phyloP scores from a whole-genome alignment of 2,888 invertebrate genomes.

The Poecilobothrus nobilitatus region DNA sequence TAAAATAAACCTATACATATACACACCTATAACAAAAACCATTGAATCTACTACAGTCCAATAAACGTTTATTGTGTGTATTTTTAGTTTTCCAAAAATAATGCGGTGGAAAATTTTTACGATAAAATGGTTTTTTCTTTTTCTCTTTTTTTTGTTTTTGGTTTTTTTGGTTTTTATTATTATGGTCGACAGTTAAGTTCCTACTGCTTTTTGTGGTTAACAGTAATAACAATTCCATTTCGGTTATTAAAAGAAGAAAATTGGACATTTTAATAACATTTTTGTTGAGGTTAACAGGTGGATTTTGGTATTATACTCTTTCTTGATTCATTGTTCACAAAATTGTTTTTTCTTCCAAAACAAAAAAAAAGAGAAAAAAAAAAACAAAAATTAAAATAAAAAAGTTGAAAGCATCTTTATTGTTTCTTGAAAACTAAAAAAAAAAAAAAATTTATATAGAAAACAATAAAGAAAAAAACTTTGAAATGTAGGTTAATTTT shows the following conservation, averaged over 20 bases:
- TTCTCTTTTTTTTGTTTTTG: not conserved
- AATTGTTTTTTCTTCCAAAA: too few species aligned
- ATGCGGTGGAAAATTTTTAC: slow-evolving; percentile 4
- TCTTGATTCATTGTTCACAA: too few species aligned
- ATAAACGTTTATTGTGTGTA: not conserved
- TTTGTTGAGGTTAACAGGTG: not conserved
- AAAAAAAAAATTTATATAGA: too few species aligned
- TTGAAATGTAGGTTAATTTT: too few species aligned
- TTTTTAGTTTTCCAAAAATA: not conserved
- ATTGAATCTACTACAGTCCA: too few species aligned
- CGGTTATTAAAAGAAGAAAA: not conserved
- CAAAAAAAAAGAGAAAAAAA: too few species aligned
- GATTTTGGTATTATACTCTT: not conserved
- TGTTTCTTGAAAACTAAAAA: too few species aligned
- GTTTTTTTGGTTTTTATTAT: not conserved
- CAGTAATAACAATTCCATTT: not conserved
- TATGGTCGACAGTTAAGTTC: not conserved
- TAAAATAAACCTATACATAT: too few species aligned
- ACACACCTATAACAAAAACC: too few species aligned
- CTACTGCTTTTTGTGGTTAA: not conserved
- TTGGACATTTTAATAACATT: not conserved
- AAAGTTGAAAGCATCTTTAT: too few species aligned
- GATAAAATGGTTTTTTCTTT: not conserved
- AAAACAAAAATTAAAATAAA: too few species aligned
- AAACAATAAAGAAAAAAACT: too few species aligned